Percentiles rank a stretch among this genome's conserved stretches.
Conservation (phyloP, 1,140 invertebrate genomes). For the Pararge aegeria region DNA sequence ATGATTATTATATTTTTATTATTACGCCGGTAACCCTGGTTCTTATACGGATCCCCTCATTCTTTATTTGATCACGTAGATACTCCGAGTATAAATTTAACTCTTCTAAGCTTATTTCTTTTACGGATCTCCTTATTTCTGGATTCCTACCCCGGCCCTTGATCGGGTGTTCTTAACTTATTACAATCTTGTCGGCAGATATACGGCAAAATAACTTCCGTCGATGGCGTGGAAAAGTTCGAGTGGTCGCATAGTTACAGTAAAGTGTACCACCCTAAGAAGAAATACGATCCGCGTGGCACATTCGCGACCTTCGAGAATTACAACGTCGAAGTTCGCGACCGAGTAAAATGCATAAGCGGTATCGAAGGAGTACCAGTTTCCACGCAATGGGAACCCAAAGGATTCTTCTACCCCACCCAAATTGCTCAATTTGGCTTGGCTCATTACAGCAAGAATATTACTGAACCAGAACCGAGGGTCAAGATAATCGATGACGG, state of each 20-base stretch:
- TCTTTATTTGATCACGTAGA: too few species aligned
- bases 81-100: too few species aligned
- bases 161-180: too few species aligned
- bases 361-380: constrained; percentile 95
- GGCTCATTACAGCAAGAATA: constrained; percentile 97
- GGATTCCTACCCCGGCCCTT: too few species aligned
- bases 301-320: constrained; percentile 98
- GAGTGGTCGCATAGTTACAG: constrained; percentile 97
- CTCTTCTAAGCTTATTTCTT: too few species aligned
- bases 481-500: constrained; percentile 87
- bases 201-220: constrained; percentile 87
- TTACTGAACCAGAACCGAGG: constrained; percentile 89
- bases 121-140: too few species aligned
- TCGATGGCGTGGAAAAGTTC: constrained; percentile 88
- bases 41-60: too few species aligned
- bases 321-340: constrained; percentile 97
- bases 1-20: too few species aligned
- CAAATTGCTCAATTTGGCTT: constrained; percentile 99
- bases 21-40: too few species aligned
- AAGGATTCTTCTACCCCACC: constrained; percentile 98
- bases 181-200: constrained; percentile 72
- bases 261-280: constrained; percentile 93
- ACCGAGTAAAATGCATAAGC: constrained; percentile 97
- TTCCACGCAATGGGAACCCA: constrained; percentile 96
- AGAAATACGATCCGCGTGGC: constrained; percentile 92